These are phyloP conservation scores for Plectus sambesii DNA, from an alignment of 1,140 invertebrate species.

Conservation along the genomic window DNA sequence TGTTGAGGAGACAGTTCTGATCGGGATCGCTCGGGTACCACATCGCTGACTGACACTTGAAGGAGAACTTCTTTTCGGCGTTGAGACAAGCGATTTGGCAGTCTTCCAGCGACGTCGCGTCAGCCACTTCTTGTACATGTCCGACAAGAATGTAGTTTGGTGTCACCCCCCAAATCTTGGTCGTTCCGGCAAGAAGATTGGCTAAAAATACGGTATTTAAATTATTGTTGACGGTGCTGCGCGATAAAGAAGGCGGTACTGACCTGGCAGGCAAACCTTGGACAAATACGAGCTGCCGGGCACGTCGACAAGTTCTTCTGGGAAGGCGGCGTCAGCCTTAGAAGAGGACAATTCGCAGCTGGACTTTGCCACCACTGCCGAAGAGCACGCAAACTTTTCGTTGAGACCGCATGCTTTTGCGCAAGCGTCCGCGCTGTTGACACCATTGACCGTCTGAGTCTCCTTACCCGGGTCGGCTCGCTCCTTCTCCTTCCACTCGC, in stretches of 20 bases:
- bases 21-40: constrained; percentile 23
- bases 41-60: constrained; percentile 26
- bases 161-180: constrained; percentile 15
- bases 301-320: constrained; percentile 1
- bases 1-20: constrained; percentile 23
- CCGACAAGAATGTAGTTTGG: constrained; percentile 24
- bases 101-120: constrained; percentile 17
- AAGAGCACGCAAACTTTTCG: constrained; percentile 14
- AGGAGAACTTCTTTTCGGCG: constrained; percentile 30
- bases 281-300: constrained; percentile 13
- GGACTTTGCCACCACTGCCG: constrained; percentile 14
- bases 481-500: constrained; percentile 4
- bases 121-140: constrained; percentile 25
- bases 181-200: constrained; percentile 9
- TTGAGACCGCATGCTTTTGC: constrained; percentile 11
- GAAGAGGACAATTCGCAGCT: constrained; percentile 16
- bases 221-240: too few species aligned
- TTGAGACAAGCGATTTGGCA: constrained; percentile 23
- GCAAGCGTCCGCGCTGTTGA: constrained; percentile 14
- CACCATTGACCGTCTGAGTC: constrained; percentile 5
- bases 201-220: too few species aligned
- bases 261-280: constrained; percentile 21
- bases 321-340: constrained; percentile 10
- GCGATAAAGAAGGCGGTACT: too few species aligned
- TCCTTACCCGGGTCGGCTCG: constrained; percentile 12